A percentile compares a stretch with the other conserved stretches of the same genome.
These are phyloP conservation scores for Papio anubis DNA, from an alignment of 2,113 vertebrate species.

Conservation along the genomic window DNA sequence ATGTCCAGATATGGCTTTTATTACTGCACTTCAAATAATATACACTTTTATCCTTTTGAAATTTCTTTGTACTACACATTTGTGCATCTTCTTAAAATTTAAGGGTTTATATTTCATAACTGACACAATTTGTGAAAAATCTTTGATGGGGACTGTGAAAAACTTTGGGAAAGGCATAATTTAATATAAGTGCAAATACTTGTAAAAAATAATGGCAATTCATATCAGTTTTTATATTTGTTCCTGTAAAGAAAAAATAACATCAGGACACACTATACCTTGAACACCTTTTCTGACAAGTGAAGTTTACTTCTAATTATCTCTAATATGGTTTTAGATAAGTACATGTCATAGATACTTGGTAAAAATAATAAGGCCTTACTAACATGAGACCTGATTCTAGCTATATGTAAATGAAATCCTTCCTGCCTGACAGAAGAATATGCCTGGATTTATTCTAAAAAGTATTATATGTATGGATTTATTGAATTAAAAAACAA, in stretches of 20 bases:
- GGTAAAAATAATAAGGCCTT: conserved; percentile 40
- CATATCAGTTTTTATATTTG: background rate
- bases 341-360: conserved; percentile 42
- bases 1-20: background rate
- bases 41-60: background rate
- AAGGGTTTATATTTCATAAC: background rate
- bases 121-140: background rate
- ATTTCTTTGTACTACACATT: background rate
- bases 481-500: background rate
- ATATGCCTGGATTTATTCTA: background rate
- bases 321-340: background rate
- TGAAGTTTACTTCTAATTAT: conserved; percentile 54
- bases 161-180: background rate
- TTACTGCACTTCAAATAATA: background rate
- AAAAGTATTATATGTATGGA: background rate
- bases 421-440: background rate
- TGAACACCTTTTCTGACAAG: conserved; percentile 14
- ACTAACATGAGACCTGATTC: background rate
- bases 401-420: conserved; percentile 48
- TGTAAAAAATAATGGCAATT: background rate
- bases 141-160: background rate
- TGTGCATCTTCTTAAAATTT: background rate
- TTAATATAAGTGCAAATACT: conserved; percentile 1
- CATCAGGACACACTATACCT: background rate
- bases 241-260: conserved; percentile 25